Percentiles rank a stretch among this genome's conserved stretches.
Conservation (phyloP, 2,797 vertebrate genomes). For the Uromys caudimaculatus region DNA sequence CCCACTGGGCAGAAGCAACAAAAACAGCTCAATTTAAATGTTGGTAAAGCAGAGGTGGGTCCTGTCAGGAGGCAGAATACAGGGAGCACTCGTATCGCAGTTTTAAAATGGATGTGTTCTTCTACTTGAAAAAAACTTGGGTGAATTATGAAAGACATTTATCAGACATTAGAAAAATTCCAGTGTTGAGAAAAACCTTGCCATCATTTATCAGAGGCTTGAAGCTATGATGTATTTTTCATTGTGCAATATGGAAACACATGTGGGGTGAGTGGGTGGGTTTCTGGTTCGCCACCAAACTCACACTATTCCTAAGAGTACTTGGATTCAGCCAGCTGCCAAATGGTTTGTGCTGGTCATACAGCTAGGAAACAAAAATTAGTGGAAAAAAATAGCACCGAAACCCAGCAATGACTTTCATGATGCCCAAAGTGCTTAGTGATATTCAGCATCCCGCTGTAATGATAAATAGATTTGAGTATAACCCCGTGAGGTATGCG, state of each 20-base stretch:
- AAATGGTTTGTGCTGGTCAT: neutral
- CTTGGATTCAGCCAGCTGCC: slow-evolving; percentile 57
- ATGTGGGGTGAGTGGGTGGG: slow-evolving; percentile 69
- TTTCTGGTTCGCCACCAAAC: slow-evolving; percentile 68
- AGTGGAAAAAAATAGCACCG: neutral
- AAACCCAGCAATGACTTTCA: neutral
- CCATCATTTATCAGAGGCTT: slow-evolving; percentile 80
- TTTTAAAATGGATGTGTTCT: slow-evolving; percentile 73
- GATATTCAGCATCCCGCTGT: neutral
- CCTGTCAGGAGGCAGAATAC: neutral
- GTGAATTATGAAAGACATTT: slow-evolving; percentile 84
- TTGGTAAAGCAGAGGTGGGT: slow-evolving; percentile 33
- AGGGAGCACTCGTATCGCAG: slow-evolving; percentile 62
- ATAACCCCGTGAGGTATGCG: neutral
- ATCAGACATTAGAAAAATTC: slow-evolving; percentile 82
- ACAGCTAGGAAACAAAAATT: slow-evolving; percentile 48
- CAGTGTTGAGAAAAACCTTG: slow-evolving; percentile 74
- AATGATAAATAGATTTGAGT: neutral
- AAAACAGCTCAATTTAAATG: neutral
- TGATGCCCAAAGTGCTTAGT: neutral
- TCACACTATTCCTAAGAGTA: neutral
- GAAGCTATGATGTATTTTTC: slow-evolving; percentile 76
- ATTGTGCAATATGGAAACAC: slow-evolving; percentile 76
- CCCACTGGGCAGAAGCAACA: slow-evolving; percentile 62
- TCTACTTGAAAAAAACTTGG: slow-evolving; percentile 64